Conservation (phyloP, 2,888 invertebrate species). For the Amblyjoppa fuscipennis region DNA sequence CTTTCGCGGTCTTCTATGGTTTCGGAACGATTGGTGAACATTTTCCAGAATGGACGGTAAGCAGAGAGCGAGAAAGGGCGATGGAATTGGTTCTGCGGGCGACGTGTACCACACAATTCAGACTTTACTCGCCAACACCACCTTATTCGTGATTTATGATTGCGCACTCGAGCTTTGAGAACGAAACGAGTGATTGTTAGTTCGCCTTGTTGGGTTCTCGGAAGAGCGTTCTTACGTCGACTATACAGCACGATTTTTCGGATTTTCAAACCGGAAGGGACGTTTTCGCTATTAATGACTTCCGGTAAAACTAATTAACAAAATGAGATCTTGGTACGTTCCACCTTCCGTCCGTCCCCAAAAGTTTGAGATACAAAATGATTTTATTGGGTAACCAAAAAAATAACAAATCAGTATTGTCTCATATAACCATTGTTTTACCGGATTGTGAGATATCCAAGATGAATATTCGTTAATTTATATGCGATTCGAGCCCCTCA, state of each 20-base stretch:
- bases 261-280: neutral
- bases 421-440: neutral
- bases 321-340: too few species aligned
- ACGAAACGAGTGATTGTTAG: constrained; percentile 63
- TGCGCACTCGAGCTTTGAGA: constrained; percentile 33
- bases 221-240: neutral
- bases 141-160: constrained; percentile 68
- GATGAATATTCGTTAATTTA: neutral
- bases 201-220: constrained; percentile 2
- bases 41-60: constrained; percentile 58
- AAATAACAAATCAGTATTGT: neutral
- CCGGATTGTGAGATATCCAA: neutral
- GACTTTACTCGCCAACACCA: constrained; percentile 60
- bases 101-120: constrained; percentile 58
- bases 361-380: neutral
- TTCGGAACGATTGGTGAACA: constrained; percentile 55
- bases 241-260: neutral
- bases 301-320: neutral
- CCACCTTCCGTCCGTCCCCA: neutral
- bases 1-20: constrained; percentile 60
- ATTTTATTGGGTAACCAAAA: neutral
- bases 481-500: constrained; percentile 3
- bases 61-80: constrained; percentile 39
- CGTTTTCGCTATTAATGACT: neutral
- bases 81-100: constrained; percentile 60